Conservation (phyloP, 2,113 vertebrate species). For the Phyllostomus hastatus region DNA sequence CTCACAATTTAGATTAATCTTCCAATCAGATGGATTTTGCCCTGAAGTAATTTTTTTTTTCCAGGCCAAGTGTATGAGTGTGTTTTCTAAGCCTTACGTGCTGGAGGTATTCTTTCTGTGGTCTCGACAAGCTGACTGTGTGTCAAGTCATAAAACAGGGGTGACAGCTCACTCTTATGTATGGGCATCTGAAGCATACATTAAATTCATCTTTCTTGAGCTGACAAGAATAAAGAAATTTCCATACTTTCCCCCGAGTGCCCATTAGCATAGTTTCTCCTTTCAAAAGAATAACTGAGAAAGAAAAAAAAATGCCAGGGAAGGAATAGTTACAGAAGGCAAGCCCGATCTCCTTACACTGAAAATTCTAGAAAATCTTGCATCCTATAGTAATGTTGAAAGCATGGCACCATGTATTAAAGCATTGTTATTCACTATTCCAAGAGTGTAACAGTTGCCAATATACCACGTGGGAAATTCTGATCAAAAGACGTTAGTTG, state of each 20-base stretch:
- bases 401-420: not conserved
- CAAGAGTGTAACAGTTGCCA: not conserved
- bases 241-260: not conserved
- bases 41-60: not conserved
- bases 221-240: not conserved
- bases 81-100: not conserved
- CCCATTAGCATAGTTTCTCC: not conserved
- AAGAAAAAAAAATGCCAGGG: not conserved
- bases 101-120: not conserved
- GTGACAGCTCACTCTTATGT: not conserved
- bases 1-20: not conserved
- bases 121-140: constrained; percentile 1
- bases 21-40: not conserved
- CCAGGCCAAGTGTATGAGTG: not conserved
- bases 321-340: not conserved
- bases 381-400: not conserved
- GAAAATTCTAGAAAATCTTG: not conserved
- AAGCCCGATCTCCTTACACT: not conserved
- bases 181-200: not conserved
- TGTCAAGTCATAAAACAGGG: not conserved
- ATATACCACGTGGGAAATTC: not conserved
- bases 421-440: not conserved
- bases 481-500: not conserved
- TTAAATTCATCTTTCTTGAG: not conserved
- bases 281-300: not conserved